Conservation (phyloP, 2,113 vertebrate species). For the Columba janthina region DNA sequence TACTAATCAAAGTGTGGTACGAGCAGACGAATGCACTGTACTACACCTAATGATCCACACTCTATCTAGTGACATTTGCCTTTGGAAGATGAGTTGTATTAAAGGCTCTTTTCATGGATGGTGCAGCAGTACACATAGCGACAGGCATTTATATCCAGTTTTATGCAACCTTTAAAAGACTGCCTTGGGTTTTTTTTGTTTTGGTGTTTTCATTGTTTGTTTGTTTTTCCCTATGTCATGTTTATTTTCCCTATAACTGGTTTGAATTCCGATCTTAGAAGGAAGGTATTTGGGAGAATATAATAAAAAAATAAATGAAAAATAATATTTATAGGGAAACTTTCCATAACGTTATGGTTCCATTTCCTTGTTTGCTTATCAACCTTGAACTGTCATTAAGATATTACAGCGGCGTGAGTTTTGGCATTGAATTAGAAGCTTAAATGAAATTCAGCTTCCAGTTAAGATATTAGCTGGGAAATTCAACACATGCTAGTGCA, state of each 20-base stretch:
- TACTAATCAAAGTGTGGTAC: slow-evolving; percentile 57
- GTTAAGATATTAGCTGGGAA: slow-evolving; percentile 23
- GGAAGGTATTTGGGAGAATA: background rate
- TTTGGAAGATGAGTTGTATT: slow-evolving; percentile 10
- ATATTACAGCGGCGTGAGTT: background rate
- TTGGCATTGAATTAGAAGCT: slow-evolving; percentile 15
- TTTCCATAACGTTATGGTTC: background rate
- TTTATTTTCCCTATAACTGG: background rate
- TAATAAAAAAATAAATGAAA: background rate
- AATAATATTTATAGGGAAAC: background rate
- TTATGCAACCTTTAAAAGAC: background rate
- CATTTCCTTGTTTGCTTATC: slow-evolving; percentile 7
- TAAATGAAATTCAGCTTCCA: background rate
- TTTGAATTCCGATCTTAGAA: background rate
- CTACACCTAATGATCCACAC: slow-evolving; percentile 32
- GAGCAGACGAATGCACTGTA: background rate
- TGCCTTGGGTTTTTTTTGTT: background rate
- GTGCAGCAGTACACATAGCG: background rate
- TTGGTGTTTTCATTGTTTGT: background rate
- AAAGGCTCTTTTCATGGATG: background rate
- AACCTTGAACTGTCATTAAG: background rate
- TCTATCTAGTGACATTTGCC: slow-evolving; percentile 30
- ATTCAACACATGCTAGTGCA: background rate
- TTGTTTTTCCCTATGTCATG: background rate
- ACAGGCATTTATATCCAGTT: background rate